Evolutionary conservation across 2,888 invertebrate species (phyloP).

Genomic region (Agrotis exclamationis): DNA sequence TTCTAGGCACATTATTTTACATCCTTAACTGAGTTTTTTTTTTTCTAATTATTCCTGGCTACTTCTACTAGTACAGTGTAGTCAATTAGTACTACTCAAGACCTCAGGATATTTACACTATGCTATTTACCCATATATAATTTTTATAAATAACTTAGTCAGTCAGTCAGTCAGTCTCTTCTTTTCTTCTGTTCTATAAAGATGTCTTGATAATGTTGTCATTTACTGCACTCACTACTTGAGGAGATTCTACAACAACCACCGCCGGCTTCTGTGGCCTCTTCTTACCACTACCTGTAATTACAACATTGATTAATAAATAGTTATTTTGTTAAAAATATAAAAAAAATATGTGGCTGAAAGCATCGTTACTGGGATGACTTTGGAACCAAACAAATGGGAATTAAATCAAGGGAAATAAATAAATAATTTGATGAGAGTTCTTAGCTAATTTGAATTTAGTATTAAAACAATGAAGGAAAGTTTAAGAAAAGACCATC

Average conservation of each 20-base stretch:
- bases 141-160: conserved; percentile 22
- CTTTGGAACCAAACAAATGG: neutral
- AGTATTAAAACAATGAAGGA: no score
- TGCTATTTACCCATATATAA: neutral
- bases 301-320: neutral
- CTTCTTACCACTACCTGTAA: conserved; percentile 63
- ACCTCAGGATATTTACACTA: neutral
- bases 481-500: neutral
- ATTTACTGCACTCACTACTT: conserved; percentile 25
- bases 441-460: no score
- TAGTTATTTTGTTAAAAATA: neutral
- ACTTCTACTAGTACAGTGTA: neutral
- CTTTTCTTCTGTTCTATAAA: conserved; percentile 43
- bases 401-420: neutral
- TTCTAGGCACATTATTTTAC: conserved; percentile 6
- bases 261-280: conserved; percentile 52
- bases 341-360: neutral
- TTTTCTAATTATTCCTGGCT: neutral
- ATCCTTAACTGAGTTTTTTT: neutral
- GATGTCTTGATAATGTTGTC: conserved; percentile 60
- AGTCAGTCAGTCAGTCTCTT: conserved; percentile 43
- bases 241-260: conserved; percentile 53
- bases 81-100: neutral
- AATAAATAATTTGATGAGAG: no score
- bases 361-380: no score